Evolutionary conservation across 2,888 invertebrate species (phyloP).

Genomic region (Bedellia somnulentella): DNA sequence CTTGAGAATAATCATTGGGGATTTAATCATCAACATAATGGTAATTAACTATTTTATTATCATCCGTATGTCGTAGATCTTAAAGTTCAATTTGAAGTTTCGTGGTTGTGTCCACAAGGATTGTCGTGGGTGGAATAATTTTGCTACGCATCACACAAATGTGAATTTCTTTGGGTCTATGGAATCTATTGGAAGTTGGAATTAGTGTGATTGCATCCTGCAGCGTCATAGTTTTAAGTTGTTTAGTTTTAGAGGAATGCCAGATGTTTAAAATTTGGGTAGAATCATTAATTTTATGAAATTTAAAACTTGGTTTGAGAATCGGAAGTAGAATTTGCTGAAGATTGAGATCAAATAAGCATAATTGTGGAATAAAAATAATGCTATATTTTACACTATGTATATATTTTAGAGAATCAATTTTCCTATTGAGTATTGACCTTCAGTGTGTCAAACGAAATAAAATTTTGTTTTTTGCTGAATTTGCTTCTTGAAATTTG

Average conservation of each 20-base stretch:
- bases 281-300: too few species aligned
- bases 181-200: conserved; percentile 50
- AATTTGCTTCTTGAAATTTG: too few species aligned
- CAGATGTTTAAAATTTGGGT: too few species aligned
- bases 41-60: conserved; percentile 22
- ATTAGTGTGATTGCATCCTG: conserved; percentile 20
- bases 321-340: too few species aligned
- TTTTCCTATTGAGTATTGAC: too few species aligned
- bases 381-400: too few species aligned
- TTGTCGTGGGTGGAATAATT: conserved; percentile 37
- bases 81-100: conserved; percentile 24
- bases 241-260: conserved; percentile 16
- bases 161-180: conserved; percentile 44
- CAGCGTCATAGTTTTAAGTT: conserved; percentile 20
- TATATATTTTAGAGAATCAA: too few species aligned
- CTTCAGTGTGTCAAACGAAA: too few species aligned
- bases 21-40: conserved; percentile 39
- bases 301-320: too few species aligned
- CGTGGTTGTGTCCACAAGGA: conserved; percentile 11
- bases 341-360: too few species aligned
- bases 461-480: too few species aligned
- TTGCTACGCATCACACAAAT: conserved; percentile 41
- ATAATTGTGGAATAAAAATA: too few species aligned
- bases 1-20: conserved; percentile 49
- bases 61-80: conserved; percentile 12